phyloP scores from a whole-genome alignment of 2,797 vertebrate species.

The Tragelaphus oryx region DNA sequence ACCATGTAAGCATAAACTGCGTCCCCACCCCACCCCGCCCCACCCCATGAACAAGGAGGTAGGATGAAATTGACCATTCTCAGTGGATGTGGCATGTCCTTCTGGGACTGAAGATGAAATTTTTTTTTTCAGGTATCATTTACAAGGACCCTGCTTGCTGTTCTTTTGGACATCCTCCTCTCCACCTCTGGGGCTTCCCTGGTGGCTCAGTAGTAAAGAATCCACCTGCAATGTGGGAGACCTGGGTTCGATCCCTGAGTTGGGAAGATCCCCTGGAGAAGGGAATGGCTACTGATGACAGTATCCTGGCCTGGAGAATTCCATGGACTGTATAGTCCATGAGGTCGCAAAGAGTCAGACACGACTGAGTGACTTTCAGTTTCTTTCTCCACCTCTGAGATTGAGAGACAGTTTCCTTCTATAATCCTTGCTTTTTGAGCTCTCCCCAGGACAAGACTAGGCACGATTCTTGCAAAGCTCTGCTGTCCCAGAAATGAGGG shows the following conservation, averaged over 20 bases:
- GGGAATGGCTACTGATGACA: neutral
- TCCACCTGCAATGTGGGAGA: neutral
- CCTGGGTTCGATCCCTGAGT: neutral
- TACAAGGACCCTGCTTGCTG: neutral
- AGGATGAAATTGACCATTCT: neutral
- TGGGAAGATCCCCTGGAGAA: neutral
- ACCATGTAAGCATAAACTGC: too few species aligned
- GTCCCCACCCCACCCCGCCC: fast-evolving
- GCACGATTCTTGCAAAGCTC: neutral
- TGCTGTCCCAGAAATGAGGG: neutral
- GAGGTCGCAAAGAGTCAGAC: neutral
- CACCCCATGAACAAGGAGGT: neutral
- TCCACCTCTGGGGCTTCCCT: neutral
- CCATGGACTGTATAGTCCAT: neutral
- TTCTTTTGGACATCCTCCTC: neutral
- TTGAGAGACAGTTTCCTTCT: neutral
- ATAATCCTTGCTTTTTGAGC: neutral
- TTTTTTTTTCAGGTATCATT: neutral
- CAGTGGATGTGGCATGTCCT: fast-evolving
- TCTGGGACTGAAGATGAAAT: too few species aligned
- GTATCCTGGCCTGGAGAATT: neutral
- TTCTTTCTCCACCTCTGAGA: neutral
- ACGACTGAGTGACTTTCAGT: neutral
- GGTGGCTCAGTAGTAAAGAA: neutral
- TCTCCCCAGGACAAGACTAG: neutral